Evolutionary conservation across 2,113 vertebrate genomes (phyloP).

Genomic region (Hemichromis elongatus): DNA sequence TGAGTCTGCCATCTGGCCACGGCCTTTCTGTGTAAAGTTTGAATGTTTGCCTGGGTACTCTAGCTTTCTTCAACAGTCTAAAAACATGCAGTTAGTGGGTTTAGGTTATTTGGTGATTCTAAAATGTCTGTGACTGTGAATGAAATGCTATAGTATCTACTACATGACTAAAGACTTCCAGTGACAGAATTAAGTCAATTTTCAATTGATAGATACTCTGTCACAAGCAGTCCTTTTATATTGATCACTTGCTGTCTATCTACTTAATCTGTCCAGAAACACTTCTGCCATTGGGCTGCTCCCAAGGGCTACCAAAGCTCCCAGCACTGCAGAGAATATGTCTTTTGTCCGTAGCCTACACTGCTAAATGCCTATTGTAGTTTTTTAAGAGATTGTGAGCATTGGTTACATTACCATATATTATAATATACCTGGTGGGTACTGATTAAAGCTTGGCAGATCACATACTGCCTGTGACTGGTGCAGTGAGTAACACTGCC

Average conservation of each 20-base stretch:
- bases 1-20: background rate
- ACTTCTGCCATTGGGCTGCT: background rate
- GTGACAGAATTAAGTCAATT: background rate
- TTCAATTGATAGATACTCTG: background rate
- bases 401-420: background rate
- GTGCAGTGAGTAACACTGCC: background rate
- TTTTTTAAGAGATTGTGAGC: background rate
- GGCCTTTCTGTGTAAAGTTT: background rate
- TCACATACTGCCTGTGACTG: background rate
- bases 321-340: background rate
- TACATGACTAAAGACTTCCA: background rate
- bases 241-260: background rate
- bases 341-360: background rate
- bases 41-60: background rate
- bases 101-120: background rate
- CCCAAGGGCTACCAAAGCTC: background rate
- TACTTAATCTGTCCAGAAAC: background rate
- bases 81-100: background rate
- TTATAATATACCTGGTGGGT: background rate
- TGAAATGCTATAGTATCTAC: background rate
- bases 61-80: background rate
- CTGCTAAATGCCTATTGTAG: background rate
- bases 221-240: background rate
- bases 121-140: background rate
- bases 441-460: conserved; percentile 13